Evolutionary conservation across 2,888 invertebrate genomes (phyloP).

Genomic region (Melieria picta): DNA sequence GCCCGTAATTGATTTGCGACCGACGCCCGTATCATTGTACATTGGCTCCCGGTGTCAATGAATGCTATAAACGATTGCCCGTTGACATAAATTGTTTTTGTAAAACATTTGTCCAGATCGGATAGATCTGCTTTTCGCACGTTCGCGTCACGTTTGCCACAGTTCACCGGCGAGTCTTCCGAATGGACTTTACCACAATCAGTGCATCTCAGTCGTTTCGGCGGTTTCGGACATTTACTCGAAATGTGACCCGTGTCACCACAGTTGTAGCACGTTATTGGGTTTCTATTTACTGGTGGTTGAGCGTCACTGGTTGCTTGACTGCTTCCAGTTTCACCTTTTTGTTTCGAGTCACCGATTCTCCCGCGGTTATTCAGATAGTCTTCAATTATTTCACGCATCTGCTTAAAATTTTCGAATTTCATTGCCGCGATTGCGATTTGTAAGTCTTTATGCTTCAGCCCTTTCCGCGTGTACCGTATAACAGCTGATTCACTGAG

Average conservation of each 20-base stretch:
- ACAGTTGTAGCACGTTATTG: conserved; percentile 7
- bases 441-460: conserved; percentile 32
- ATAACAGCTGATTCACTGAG: conserved; percentile 32
- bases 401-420: conserved; percentile 28
- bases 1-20: conserved; percentile 7
- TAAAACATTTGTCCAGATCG: conserved; percentile 7
- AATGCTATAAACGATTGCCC: conserved; percentile 21
- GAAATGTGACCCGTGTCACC: too few relatives aligned
- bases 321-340: not conserved
- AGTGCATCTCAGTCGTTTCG: conserved; percentile 16
- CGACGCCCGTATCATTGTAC: conserved; percentile 27
- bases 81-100: conserved; percentile 18
- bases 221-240: conserved; percentile 15
- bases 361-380: conserved; percentile 22
- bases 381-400: conserved; percentile 33
- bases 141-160: conserved; percentile 9
- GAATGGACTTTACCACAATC: conserved; percentile 26
- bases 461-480: conserved; percentile 32
- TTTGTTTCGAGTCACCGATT: not conserved
- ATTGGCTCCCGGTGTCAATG: conserved; percentile 28
- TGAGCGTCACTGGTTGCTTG: conserved; percentile 6
- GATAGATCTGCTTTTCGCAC: conserved; percentile 9
- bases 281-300: not conserved
- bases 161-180: conserved; percentile 13
- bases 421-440: conserved; percentile 22